phyloP scores from a whole-genome alignment of 2,888 invertebrate species.

The Cryptophagus acutangulus region DNA sequence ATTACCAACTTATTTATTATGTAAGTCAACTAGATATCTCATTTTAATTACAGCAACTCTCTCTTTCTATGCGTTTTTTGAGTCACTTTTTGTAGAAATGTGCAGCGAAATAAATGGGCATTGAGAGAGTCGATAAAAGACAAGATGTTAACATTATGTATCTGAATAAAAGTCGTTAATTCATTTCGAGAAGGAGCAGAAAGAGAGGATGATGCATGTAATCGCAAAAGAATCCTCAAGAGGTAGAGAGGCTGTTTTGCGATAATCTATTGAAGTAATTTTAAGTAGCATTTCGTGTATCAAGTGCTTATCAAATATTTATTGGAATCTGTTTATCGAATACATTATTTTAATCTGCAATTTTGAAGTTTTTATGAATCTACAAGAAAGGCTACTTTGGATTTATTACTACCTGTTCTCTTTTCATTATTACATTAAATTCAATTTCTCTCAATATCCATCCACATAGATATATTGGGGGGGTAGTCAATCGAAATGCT shows the following conservation, averaged over 20 bases:
- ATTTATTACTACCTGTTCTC: conserved; percentile 35
- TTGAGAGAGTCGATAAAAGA: conserved; percentile 18
- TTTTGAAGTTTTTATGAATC: conserved; percentile 47
- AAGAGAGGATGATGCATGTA: conserved; percentile 19
- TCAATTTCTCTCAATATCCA: too few relatives aligned
- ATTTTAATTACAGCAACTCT: too few relatives aligned
- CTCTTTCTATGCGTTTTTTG: too few relatives aligned
- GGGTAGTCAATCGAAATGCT: too few relatives aligned
- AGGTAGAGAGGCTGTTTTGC: conserved; percentile 20
- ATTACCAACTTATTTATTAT: too few relatives aligned
- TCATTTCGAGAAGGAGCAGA: conserved; percentile 6
- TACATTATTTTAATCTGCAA: conserved; percentile 46
- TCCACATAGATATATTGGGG: too few relatives aligned
- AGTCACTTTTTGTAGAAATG: conserved; percentile 7
- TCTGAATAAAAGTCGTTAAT: conserved; percentile 16
- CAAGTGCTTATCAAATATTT: conserved; percentile 47
- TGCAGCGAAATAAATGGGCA: background rate
- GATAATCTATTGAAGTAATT: conserved; percentile 41
- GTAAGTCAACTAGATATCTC: too few relatives aligned
- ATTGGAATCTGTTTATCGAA: conserved; percentile 47
- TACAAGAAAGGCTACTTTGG: conserved; percentile 43
- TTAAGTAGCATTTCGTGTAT: conserved; percentile 49
- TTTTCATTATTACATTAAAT: conserved; percentile 30
- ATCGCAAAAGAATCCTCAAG: conserved; percentile 23
- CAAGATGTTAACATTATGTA: conserved; percentile 24